These are phyloP conservation scores for Agonopterix alstromeriana DNA, from an alignment of 2,888 invertebrate species.

Conservation along the genomic window DNA sequence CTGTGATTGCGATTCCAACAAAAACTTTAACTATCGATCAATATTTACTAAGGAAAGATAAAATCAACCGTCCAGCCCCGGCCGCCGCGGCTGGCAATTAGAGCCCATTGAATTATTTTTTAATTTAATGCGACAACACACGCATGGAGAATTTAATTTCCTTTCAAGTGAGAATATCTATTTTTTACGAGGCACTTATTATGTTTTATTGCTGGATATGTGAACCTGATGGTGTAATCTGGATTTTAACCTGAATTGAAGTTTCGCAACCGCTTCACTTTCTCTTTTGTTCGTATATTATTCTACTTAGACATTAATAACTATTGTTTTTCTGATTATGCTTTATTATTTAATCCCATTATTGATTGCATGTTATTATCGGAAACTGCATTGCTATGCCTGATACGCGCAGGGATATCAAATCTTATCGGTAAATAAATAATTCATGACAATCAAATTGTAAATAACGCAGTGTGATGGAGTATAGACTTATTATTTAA, in stretches of 20 bases:
- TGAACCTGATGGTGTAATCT: neutral
- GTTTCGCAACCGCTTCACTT: neutral
- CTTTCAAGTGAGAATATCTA: slow-evolving; percentile 18
- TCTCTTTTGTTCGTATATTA: neutral
- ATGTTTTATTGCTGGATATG: neutral
- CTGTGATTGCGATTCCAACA: slow-evolving; percentile 26
- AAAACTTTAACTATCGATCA: slow-evolving; percentile 34
- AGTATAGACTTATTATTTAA: too few relatives aligned
- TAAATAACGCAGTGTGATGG: too few relatives aligned
- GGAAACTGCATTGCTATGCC: too few relatives aligned
- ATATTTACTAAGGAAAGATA: slow-evolving; percentile 30
- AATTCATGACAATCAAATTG: too few relatives aligned
- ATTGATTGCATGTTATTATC: too few relatives aligned
- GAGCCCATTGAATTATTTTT: slow-evolving; percentile 37
- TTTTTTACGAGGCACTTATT: slow-evolving; percentile 6
- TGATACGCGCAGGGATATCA: too few relatives aligned
- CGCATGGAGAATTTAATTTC: slow-evolving; percentile 33
- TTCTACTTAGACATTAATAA: too few relatives aligned
- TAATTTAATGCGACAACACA: slow-evolving; percentile 40
- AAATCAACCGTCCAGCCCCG: slow-evolving; percentile 30
- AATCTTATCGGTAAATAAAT: too few relatives aligned
- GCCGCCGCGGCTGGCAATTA: slow-evolving; percentile 28
- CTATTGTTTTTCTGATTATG: too few relatives aligned
- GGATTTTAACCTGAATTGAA: neutral
- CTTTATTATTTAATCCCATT: too few relatives aligned